Conservation (phyloP, 1,140 invertebrate species). For the Drosophila athabasca region DNA sequence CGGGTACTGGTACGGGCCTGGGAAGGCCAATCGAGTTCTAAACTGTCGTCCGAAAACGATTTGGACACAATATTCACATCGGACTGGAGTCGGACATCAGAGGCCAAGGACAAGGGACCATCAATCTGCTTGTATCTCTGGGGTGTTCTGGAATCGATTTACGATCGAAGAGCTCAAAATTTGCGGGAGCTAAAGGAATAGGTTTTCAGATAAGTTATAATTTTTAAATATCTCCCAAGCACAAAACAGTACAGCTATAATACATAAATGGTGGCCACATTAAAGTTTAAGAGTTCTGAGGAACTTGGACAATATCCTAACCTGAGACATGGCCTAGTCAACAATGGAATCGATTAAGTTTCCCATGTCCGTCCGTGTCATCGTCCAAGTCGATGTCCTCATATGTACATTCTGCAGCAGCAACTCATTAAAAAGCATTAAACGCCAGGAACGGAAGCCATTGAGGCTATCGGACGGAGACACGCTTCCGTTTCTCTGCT, state of each 20-base stretch:
- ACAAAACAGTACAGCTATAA: conserved; percentile 11
- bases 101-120: conserved; percentile 26
- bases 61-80: conserved; percentile 56
- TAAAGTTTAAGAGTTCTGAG: conserved; percentile 29
- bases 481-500: conserved; percentile 71
- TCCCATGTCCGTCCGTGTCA: conserved; percentile 21
- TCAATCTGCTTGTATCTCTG: conserved; percentile 10
- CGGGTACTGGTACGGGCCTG: not conserved
- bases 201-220: not conserved
- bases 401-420: conserved; percentile 28
- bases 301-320: conserved; percentile 33
- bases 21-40: conserved; percentile 67
- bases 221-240: conserved; percentile 9
- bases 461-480: conserved; percentile 73
- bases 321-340: conserved; percentile 23
- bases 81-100: conserved; percentile 18
- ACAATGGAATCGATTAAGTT: conserved; percentile 74
- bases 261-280: conserved; percentile 16
- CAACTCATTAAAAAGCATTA: conserved; percentile 82
- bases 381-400: conserved; percentile 34
- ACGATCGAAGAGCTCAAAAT: not conserved
- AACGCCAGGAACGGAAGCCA: conserved; percentile 76
- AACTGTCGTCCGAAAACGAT: conserved; percentile 78
- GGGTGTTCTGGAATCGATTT: conserved; percentile 1
- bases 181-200: not conserved